Conservation (phyloP, 2,888 invertebrate genomes). For the Lymantria dispar region DNA sequence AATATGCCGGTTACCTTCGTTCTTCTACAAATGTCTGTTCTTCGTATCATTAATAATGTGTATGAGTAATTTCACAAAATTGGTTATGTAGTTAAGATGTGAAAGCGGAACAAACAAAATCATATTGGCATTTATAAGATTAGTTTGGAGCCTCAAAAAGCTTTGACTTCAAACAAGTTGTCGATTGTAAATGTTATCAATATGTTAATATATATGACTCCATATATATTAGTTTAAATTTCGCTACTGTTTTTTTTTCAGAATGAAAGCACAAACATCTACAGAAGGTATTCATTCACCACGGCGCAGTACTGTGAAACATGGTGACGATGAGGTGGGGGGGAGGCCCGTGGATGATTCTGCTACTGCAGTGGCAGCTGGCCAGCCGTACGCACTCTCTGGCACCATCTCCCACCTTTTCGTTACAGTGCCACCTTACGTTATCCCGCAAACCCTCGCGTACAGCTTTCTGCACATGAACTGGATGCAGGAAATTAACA, state of each 20-base stretch:
- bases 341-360: constrained; percentile 5
- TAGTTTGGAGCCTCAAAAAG: too few relatives aligned
- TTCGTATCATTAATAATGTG: too few relatives aligned
- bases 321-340: constrained; percentile 14
- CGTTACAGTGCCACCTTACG: constrained; percentile 53
- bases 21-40: too few relatives aligned
- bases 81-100: too few relatives aligned
- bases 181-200: too few relatives aligned
- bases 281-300: not conserved
- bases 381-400: constrained; percentile 45
- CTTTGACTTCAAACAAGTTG: too few relatives aligned
- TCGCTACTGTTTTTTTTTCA: not conserved
- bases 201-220: too few relatives aligned
- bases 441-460: constrained; percentile 68
- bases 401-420: constrained; percentile 62
- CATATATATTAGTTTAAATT: not conserved
- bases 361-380: constrained; percentile 11
- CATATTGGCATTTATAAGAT: too few relatives aligned
- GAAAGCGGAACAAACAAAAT: too few relatives aligned
- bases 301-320: constrained; percentile 8
- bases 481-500: constrained; percentile 62
- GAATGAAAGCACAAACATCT: not conserved
- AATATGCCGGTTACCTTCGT: too few relatives aligned
- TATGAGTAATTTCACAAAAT: too few relatives aligned
- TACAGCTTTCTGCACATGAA: constrained; percentile 75